Percentiles rank a stretch among this genome's conserved stretches.
Evolutionary conservation across 2,797 vertebrate species (phyloP).

Genomic region (Atherinosoma microstoma): DNA sequence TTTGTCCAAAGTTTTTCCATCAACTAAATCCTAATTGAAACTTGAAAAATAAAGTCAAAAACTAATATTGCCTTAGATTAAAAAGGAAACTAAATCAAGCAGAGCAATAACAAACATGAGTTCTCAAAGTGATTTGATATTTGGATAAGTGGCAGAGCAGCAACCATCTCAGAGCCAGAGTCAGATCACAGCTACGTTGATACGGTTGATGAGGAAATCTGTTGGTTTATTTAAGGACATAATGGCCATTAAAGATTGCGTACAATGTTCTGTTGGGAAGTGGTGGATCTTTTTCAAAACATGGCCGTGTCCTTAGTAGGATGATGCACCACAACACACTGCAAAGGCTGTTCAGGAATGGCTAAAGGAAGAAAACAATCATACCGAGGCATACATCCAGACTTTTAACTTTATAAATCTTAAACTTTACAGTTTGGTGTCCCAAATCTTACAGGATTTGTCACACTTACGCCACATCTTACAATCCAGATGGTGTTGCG

Average conservation of each 20-base stretch:
- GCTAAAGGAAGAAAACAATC: neutral
- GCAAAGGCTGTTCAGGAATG: neutral
- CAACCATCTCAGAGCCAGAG: no score
- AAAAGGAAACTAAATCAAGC: constrained; percentile 11
- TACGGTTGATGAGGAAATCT: constrained; percentile 11
- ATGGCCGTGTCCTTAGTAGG: neutral
- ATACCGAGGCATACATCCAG: neutral
- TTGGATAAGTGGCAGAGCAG: constrained; percentile 29
- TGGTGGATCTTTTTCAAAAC: neutral
- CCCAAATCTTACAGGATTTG: neutral
- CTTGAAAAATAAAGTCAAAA: constrained; percentile 20
- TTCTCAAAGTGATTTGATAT: constrained; percentile 20
- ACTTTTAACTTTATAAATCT: neutral
- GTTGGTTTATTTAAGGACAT: neutral
- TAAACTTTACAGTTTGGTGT: neutral
- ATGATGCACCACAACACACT: neutral
- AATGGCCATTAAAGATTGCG: neutral
- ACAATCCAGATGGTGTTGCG: neutral
- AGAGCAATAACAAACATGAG: constrained; percentile 13
- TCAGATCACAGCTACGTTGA: constrained; percentile 10
- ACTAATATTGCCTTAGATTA: constrained; percentile 8
- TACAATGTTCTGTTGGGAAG: neutral
- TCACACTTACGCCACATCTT: no score
- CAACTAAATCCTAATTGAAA: constrained; percentile 20
- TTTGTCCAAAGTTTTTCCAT: constrained; percentile 8